Base-by-base conservation (phyloP, 2,888 invertebrate species). In the Patella ulyssiponensis region DNA sequence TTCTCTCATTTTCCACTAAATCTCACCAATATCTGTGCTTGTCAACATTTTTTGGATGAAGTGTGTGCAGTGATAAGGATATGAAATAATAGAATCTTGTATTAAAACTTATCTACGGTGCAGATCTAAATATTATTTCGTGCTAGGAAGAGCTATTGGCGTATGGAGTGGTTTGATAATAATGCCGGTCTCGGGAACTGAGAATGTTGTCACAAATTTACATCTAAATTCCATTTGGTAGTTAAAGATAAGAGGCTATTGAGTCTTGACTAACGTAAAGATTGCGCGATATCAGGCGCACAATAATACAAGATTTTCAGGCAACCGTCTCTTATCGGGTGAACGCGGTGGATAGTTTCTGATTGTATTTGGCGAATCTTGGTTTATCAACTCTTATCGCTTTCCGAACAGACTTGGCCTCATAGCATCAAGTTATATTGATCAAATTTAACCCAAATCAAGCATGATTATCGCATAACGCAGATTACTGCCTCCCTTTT, bases 201-300 rank as follows among this genome's bases (percentile, higher is more conserved):
- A 64, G 64, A 64, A 64, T 64, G 64, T 64, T 64, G 64, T 64
- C 64, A 64, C 64, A 64, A 64, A 64, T 64, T 64, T 64, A 64
- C 64, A 64, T 64, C 64, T 64, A 64, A 64, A 64, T 64, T 64
- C 64, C 64, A 64, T 64, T 64, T 64, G 64, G 64, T 64, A 64
- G 64, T 64, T 64, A 23, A 23, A 64, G 64, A 64, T 64, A 64
- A 64, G 64, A 64, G 64, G 64, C 64, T 64, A 64, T 64, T 64
- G 64, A 64, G 64, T 64, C 64, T 64, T 64, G 64, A 64, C 64
- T 64, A 64, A 64, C 64, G 64, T 64, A 23, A 64, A 64, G 64
- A 64, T 64, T 20, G 64, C 20, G 23, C 20, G 64, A 64, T 64
- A 64, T 20, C 20, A 20, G 64, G 20, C 64, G 64, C 64, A 64